A percentile compares a stretch with the other conserved stretches of the same genome.
phyloP scores from a whole-genome alignment of 2,888 invertebrate genomes.

The Rutpela maculata region DNA sequence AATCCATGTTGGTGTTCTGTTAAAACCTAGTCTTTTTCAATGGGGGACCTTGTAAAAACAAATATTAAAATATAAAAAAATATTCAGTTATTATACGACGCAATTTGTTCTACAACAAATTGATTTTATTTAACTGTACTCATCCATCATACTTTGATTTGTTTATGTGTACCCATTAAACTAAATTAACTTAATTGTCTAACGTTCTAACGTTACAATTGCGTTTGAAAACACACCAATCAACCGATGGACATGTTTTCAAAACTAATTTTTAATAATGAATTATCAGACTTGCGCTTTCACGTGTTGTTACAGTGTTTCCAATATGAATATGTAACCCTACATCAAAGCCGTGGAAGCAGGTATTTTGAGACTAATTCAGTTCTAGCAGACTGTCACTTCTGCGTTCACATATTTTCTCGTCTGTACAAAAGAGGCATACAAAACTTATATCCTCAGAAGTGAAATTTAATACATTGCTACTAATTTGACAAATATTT shows the following conservation, averaged over 20 bases:
- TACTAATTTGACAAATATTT: slow-evolving; percentile 33
- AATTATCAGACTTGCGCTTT: neutral
- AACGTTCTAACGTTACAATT: slow-evolving; percentile 7
- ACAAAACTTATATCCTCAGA: slow-evolving; percentile 46
- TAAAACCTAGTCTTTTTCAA: too few relatives aligned
- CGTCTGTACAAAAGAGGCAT: slow-evolving; percentile 48
- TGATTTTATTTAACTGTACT: neutral
- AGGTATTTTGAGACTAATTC: slow-evolving; percentile 41
- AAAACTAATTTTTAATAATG: neutral
- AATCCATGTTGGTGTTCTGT: too few relatives aligned
- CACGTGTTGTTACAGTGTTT: neutral
- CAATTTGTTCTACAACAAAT: too few relatives aligned
- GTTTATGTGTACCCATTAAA: neutral
- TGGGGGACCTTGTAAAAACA: too few relatives aligned
- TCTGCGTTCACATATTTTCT: slow-evolving; percentile 46
- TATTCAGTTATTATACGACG: too few relatives aligned
- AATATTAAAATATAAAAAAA: too few relatives aligned
- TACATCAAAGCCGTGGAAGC: slow-evolving; percentile 29
- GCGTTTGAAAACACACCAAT: neutral
- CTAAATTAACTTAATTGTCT: slow-evolving; percentile 4
- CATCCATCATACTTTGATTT: slow-evolving; percentile 1
- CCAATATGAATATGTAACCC: slow-evolving; percentile 22
- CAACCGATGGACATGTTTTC: neutral
- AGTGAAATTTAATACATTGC: slow-evolving; percentile 40
- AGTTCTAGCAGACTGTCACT: slow-evolving; percentile 27